phyloP scores from a whole-genome alignment of 2,888 invertebrate species.

The Mesoligia furuncula region DNA sequence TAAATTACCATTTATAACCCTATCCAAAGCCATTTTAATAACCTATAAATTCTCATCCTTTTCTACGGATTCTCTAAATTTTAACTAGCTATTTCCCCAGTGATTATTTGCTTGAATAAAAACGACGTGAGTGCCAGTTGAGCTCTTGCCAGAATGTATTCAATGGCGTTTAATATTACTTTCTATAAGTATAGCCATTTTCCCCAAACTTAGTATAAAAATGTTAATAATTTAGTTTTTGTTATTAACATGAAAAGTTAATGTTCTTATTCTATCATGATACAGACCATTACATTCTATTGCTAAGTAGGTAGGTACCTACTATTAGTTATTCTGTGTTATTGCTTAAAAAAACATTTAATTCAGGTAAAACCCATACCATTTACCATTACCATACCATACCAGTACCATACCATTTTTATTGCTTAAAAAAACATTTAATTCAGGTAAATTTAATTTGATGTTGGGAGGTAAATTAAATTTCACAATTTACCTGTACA shows the following conservation, averaged over 20 bases:
- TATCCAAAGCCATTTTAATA: conserved; percentile 39
- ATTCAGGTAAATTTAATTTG: not conserved
- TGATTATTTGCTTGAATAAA: conserved; percentile 46
- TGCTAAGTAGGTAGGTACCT: too few relatives aligned
- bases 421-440: not conserved
- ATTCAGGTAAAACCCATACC: too few relatives aligned
- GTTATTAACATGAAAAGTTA: not conserved
- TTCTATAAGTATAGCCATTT: not conserved
- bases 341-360: too few relatives aligned
- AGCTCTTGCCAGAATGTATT: conserved; percentile 57
- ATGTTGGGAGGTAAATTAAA: too few relatives aligned
- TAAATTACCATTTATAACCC: conserved; percentile 42
- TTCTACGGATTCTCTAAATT: conserved; percentile 30
- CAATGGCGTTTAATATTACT: conserved; percentile 12
- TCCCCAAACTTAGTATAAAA: not conserved
- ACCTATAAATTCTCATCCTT: conserved; percentile 49
- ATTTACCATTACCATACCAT: too few relatives aligned
- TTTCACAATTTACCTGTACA: not conserved
- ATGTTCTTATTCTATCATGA: not conserved
- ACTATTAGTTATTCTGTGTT: too few relatives aligned
- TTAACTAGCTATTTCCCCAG: conserved; percentile 31
- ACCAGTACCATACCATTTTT: too few relatives aligned
- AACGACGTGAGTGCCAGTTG: conserved; percentile 44
- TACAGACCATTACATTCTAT: too few relatives aligned
- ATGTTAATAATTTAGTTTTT: not conserved